Conservation (phyloP, 2,113 vertebrate species). For the Corynorhinus townsendii region DNA sequence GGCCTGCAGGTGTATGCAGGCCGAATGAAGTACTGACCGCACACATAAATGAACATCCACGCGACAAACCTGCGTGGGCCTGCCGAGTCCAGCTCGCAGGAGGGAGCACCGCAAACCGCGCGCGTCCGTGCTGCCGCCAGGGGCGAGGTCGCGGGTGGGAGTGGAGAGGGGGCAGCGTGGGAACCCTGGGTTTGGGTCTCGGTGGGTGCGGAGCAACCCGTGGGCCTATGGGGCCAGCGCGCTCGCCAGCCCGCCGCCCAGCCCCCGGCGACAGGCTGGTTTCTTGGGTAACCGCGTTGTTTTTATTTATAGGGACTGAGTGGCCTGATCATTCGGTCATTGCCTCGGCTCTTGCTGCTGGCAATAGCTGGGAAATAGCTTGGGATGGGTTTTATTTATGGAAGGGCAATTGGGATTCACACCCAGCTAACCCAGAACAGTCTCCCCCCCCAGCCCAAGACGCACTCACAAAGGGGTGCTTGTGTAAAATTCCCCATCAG, state of each 20-base stretch:
- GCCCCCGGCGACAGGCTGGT: neutral
- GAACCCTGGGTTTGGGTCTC: neutral
- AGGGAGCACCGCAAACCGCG: fast-evolving
- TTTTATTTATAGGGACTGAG: slow-evolving; percentile 55
- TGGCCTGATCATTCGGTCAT: slow-evolving; percentile 4
- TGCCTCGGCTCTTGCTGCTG: slow-evolving; percentile 41
- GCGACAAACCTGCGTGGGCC: neutral
- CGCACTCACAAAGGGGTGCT: slow-evolving; percentile 71
- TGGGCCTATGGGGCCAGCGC: neutral
- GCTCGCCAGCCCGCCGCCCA: neutral
- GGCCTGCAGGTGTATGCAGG: slow-evolving; percentile 8
- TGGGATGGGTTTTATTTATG: slow-evolving; percentile 70
- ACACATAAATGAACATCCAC: slow-evolving; percentile 14
- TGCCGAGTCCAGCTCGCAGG: neutral
- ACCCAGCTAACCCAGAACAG: slow-evolving; percentile 60
- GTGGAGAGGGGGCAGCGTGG: neutral
- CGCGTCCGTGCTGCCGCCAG: neutral
- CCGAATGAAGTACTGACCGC: neutral
- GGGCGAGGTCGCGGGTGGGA: neutral
- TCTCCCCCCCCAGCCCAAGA: slow-evolving; percentile 42
- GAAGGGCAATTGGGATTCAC: slow-evolving; percentile 62
- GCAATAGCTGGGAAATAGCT: slow-evolving; percentile 65
- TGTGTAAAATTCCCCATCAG: slow-evolving; percentile 74
- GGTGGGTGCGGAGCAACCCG: neutral
- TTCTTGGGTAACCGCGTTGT: slow-evolving; percentile 39